Percentiles rank a stretch among this genome's conserved stretches.
Conservation (phyloP, 1,140 invertebrate species). For the Hirudo medicinalis region DNA sequence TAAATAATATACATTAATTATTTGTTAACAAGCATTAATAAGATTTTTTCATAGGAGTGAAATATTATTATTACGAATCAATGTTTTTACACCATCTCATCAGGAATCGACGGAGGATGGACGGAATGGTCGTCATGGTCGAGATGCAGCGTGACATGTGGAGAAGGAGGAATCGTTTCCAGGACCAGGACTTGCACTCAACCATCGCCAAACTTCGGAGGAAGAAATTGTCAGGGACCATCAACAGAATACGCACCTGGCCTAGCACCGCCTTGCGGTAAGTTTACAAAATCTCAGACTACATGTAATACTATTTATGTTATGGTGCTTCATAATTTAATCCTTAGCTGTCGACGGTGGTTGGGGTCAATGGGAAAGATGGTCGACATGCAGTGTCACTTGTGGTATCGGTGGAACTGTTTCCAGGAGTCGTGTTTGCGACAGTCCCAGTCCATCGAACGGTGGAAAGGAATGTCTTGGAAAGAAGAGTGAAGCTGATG, state of each 20-base stretch:
- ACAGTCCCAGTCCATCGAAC: conserved; percentile 14
- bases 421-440: conserved; percentile 10
- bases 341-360: conserved; percentile 2
- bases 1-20: too few species aligned
- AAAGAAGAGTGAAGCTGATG: not conserved
- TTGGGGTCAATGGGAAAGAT: conserved; percentile 13
- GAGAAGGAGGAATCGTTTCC: conserved; percentile 19
- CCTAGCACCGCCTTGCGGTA: conserved; percentile 4
- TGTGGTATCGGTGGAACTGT: not conserved
- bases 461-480: conserved; percentile 14
- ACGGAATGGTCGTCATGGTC: conserved; percentile 35
- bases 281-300: not conserved
- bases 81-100: not conserved
- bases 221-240: not conserved
- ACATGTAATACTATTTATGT: too few species aligned
- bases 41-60: too few species aligned
- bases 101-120: conserved; percentile 24
- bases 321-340: not conserved
- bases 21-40: too few species aligned
- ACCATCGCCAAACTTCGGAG: conserved; percentile 15
- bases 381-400: not conserved
- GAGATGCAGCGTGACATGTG: conserved; percentile 48
- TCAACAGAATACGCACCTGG: conserved; percentile 6
- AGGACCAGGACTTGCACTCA: conserved; percentile 19
- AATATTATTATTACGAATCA: not conserved